Evolutionary conservation across 2,888 invertebrate genomes (phyloP), one percentile per base, ranked within the genome.

Genomic region (Tineola bisselliella): DNA sequence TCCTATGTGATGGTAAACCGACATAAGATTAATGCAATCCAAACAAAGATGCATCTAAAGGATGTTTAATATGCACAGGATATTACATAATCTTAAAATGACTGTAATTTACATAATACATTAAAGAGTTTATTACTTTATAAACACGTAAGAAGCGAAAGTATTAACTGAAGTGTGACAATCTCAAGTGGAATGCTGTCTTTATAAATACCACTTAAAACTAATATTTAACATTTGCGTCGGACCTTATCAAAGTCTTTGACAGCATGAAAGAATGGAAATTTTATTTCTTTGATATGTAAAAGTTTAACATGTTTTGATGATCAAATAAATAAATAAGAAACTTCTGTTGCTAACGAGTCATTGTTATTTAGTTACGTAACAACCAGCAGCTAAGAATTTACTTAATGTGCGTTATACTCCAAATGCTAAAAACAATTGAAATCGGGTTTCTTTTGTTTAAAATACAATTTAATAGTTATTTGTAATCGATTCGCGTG

Each of bases 21-120:
- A 25, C 19, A 18, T 8, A 58, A 33, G 58, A 58, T 58, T 58
- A 33, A 58, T 58, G 58, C 58, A 6, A 15, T 33, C 58, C 33
- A 25, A 54, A 25, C 6, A 18, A 10, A 25, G 54, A 54, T 25
- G 18, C 10, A 25, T 48, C 17, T 8, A 48, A 48, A 48, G 48
- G 48, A 48, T 48, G 48, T 48, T 13, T 15, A 10, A 48, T 38
- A 17, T 48, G 3, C 48, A 13, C 48, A 13, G 48, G 48, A 48
- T 15, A 48, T 48, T 48, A 13, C 17, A 48, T 17, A 48, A 48
- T 15, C 48, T 48, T 48, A 48, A 13, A 38, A 38, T 3, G 15
- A 48, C 17, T 48, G 3, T n/a, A 48, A 48, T 48, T 48, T 48
- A 48, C 48, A 48, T 48, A 48, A 48, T 48, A 10, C 1, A n/a